Conservation (phyloP, 2,888 invertebrate genomes). For the Diaphora mendica region DNA sequence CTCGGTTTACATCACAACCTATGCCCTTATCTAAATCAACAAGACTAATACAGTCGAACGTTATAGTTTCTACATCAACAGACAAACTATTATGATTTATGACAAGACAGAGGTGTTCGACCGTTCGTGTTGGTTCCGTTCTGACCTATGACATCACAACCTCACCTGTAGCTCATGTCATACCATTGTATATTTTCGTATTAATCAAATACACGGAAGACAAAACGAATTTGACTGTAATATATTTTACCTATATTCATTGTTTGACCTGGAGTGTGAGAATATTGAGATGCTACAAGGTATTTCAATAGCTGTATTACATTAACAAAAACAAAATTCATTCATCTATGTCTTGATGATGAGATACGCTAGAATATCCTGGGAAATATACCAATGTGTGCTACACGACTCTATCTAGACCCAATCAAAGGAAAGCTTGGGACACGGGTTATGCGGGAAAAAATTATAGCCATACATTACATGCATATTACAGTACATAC, state of each 20-base stretch:
- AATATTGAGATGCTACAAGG: slow-evolving; percentile 21
- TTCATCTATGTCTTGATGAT: background rate
- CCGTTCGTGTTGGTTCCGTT: slow-evolving; percentile 63
- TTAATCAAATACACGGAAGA: slow-evolving; percentile 62
- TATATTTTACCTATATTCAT: slow-evolving; percentile 48
- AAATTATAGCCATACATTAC: too few relatives aligned
- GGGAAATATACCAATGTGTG: background rate
- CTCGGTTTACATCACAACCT: slow-evolving; percentile 37
- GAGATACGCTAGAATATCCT: background rate
- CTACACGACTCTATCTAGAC: background rate
- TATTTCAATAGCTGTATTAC: background rate
- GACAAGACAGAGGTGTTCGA: slow-evolving; percentile 60
- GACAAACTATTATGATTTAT: slow-evolving; percentile 65
- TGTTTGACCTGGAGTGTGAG: slow-evolving; percentile 32
- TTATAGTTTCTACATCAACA: slow-evolving; percentile 58
- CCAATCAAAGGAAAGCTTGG: too few relatives aligned
- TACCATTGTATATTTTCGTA: slow-evolving; percentile 59
- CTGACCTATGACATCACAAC: slow-evolving; percentile 79
- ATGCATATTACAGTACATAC: too few relatives aligned
- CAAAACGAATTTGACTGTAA: slow-evolving; percentile 41
- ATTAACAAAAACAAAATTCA: background rate
- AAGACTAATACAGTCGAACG: slow-evolving; percentile 64
- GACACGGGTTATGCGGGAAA: too few relatives aligned
- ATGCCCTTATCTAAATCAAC: slow-evolving; percentile 60
- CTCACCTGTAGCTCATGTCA: slow-evolving; percentile 65